Conservation (phyloP, 2,113 vertebrate genomes). For the Illadopsis cleaveri region DNA sequence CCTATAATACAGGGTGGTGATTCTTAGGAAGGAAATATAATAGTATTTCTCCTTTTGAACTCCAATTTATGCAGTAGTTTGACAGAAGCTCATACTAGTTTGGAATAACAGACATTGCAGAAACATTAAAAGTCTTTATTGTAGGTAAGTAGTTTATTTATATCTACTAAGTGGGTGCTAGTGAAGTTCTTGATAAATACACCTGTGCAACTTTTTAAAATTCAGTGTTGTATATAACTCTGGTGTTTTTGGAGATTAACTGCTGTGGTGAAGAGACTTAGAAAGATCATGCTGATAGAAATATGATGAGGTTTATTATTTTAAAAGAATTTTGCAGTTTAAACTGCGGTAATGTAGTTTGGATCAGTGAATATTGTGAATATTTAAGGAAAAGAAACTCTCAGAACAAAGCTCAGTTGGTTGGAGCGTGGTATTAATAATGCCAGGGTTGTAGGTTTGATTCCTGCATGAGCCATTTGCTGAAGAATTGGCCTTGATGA, state of each 20-base stretch:
- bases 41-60: background rate
- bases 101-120: background rate
- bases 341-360: background rate
- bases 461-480: background rate
- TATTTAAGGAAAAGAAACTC: background rate
- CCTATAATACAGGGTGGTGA: background rate
- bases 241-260: background rate
- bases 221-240: background rate
- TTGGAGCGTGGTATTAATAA: background rate
- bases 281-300: background rate
- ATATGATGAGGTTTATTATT: background rate
- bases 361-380: background rate
- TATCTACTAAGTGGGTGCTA: background rate
- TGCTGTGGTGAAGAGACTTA: background rate
- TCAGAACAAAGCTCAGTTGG: background rate
- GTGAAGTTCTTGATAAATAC: background rate
- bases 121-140: background rate
- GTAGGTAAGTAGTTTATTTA: conserved; percentile 23
- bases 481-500: background rate
- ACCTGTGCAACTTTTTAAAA: background rate
- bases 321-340: background rate
- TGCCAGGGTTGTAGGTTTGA: background rate
- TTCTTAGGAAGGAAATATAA: background rate
- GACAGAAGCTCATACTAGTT: background rate
- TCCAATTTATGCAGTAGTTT: background rate